Base-by-base conservation (phyloP, 2,113 vertebrate species). In the Gasterosteus nipponicus region DNA sequence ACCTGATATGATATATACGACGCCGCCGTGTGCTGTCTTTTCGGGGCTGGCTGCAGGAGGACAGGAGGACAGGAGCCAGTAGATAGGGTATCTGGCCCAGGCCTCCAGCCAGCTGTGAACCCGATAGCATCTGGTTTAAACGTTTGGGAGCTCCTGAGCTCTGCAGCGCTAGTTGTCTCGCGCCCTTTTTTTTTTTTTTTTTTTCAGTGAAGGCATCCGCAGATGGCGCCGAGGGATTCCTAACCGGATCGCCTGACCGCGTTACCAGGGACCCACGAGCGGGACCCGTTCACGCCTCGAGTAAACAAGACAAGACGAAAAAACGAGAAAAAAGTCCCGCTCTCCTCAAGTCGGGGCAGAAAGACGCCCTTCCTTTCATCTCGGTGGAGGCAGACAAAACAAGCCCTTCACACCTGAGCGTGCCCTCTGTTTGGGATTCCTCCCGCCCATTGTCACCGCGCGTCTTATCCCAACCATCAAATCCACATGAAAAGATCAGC, bases 51-150 rank as follows among this genome's bases (percentile, higher is more conserved):
- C 58, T 73, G 70, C 69, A 66, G 73, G 80, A 83, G 74, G 75
- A 77, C 79, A 88, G 77, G 80, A 82, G 74, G 75, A 77, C 79
- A 88, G 77, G 75, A 90, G 88, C 80, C 83, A 77, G 84, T 49
- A 85, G 87, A 91, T 84, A 87, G 82, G 84, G 82, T 92, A 87
- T 89, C 81, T 85, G 71, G 66, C 73, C 70, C 84, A 16, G 77
- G 89, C 83, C 83, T 83, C 46, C 73, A 84, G 88, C 87, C 91
- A 93, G 91, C 89, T 92, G 87, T 73, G 86, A 90, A 89, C 81
- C 86, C 66, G 90, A 94, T 90, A 92, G 87, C 91, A 93, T 93
- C 92, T 94, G 91, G 91, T 93, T 91, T 86, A 91, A 89, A 77
- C 73, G 26, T 90, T 88, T 74, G 35, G 71, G 68, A 70, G 69